These are phyloP conservation scores for Cochlearius cochlearius DNA, from an alignment of 2,113 vertebrate genomes.

Conservation along the genomic window DNA sequence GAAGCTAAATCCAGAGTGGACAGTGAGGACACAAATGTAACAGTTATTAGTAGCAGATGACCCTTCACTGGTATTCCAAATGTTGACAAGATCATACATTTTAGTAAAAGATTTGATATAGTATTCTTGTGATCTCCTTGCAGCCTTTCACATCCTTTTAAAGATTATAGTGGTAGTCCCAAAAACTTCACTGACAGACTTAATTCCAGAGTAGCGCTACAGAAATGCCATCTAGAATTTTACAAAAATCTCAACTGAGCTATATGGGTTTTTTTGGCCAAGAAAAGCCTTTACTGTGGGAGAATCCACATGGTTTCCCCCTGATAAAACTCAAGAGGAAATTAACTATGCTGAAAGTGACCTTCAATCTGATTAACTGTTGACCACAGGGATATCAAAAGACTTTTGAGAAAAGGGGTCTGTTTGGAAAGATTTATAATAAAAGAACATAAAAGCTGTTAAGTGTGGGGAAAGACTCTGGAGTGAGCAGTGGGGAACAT, in stretches of 20 bases:
- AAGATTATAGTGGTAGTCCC: not conserved
- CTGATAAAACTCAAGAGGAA: not conserved
- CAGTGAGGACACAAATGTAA: not conserved
- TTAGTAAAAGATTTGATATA: not conserved
- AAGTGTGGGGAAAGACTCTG: not conserved
- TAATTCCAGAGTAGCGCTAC: not conserved
- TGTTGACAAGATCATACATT: not conserved
- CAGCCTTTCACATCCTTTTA: not conserved
- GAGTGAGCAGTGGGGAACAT: not conserved
- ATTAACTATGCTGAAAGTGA: not conserved
- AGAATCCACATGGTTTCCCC: not conserved
- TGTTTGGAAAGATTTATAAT: not conserved
- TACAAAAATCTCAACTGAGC: not conserved
- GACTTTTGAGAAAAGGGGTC: not conserved
- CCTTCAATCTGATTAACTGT: not conserved
- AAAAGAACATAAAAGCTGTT: not conserved
- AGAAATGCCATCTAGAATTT: not conserved
- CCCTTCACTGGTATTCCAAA: not conserved
- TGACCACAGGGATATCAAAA: not conserved
- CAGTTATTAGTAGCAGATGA: not conserved
- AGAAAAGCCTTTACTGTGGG: not conserved
- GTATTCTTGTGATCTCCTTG: not conserved
- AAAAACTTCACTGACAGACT: not conserved
- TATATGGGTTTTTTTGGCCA: not conserved
- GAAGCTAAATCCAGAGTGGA: not conserved